Evolutionary conservation across 2,888 invertebrate species (phyloP), one percentile per base, ranked within the genome.

Genomic region (Exocentrus adspersus): DNA sequence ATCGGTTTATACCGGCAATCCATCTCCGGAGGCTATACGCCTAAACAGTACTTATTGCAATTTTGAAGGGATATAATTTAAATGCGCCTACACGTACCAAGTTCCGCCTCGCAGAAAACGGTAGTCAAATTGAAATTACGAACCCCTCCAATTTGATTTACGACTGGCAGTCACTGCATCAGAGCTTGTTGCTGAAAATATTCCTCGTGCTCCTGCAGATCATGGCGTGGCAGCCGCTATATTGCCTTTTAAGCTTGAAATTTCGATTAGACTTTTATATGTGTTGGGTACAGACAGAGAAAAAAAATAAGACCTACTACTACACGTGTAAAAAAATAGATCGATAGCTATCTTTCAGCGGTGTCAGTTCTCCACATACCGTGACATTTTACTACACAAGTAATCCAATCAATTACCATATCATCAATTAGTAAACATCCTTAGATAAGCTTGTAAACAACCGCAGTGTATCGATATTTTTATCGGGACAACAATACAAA

Each of bases 381-480:
- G 59, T 65, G 69, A 71, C 69, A 70, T 66, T 65, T 66, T 66
- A 59, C 54, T 65, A 70, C 66, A 60, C 60, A 60, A 50, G 64
- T 70, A 70, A 70, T 72, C 70, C 68, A 72, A 70, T 72, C 72
- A 72, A 72, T 72, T 72, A 70, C 65, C 68, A 71, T 71, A 69
- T 69, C 68, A 69, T 65, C 61, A 67, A 67, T 58, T 60, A 51
- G 63, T 58, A 63, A 60, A 66, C 66, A 66, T 66, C 42, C 56
- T 51, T 37, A 60, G 66, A 63, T 66, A 60, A 66, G 60, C 21
- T 30, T 42, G 56, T 53, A 60, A 60, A 60, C 60, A 60, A 24
- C 30, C 46, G 60, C 60, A 54, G 20, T 60, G 45, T 54, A 54
- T 53, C 30, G 46, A 45, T 54, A 53, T 57, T 57, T 57, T 57